Evolutionary conservation across 2,113 vertebrate species (phyloP).

Genomic region (Vireo altiloquus): DNA sequence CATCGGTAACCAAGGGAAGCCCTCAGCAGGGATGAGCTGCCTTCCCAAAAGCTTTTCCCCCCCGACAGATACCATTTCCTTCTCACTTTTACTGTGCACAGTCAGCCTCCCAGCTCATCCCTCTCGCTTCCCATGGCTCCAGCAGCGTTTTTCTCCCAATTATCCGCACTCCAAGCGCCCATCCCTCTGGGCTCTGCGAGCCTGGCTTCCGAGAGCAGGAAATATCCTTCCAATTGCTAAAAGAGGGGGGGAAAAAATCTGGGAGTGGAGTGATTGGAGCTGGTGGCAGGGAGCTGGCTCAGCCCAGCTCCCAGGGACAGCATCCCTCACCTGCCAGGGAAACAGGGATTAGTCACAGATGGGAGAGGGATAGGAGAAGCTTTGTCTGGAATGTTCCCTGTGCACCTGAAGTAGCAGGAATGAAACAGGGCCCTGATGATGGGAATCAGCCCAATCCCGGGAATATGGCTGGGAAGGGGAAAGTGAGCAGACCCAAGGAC

Average conservation of each 20-base stretch:
- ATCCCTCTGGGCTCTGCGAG: not conserved
- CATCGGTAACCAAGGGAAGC: rapidly evolving
- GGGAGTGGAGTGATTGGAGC: not conserved
- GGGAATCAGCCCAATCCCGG: not conserved
- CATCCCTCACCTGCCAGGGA: not conserved
- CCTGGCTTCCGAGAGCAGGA: not conserved
- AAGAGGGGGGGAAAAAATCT: rapidly evolving
- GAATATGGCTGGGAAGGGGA: not conserved
- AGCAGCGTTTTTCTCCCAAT: not conserved
- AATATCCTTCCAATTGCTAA: not conserved
- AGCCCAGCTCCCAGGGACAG: not conserved
- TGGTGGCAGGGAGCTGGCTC: not conserved
- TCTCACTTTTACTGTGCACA: not conserved
- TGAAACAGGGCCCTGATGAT: not conserved
- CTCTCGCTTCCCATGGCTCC: not conserved
- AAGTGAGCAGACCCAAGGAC: rapidly evolving
- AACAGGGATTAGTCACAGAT: not conserved
- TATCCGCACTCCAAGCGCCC: rapidly evolving
- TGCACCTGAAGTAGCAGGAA: not conserved
- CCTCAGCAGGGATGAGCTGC: not conserved
- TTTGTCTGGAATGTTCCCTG: not conserved
- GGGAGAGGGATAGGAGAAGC: not conserved
- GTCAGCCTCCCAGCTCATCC: not conserved
- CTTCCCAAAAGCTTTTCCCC: not conserved
- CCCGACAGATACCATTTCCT: too few species aligned